These are phyloP conservation scores for Amiota minor DNA, from an alignment of 2,888 invertebrate genomes.

Conservation along the genomic window DNA sequence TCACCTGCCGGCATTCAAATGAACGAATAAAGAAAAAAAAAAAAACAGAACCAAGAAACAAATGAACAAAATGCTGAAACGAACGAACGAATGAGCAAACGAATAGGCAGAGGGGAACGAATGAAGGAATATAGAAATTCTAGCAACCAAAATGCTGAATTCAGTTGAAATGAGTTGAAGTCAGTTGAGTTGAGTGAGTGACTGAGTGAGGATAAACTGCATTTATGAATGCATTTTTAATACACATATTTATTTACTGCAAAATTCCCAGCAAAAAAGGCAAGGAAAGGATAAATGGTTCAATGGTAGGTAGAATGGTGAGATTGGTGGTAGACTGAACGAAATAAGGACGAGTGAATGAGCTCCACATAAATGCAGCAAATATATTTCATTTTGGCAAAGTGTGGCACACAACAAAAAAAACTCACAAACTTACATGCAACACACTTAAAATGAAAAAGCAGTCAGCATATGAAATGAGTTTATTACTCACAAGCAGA, in stretches of 20 bases:
- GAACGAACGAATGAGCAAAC: background rate
- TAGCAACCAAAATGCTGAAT: too few relatives aligned
- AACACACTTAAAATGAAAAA: conserved; percentile 60
- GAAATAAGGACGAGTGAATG: too few relatives aligned
- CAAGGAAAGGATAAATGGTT: background rate
- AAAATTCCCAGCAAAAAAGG: background rate
- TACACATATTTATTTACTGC: conserved; percentile 24
- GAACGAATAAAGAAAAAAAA: background rate
- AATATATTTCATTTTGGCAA: conserved; percentile 24
- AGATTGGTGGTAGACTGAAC: too few relatives aligned
- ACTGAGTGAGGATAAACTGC: conserved; percentile 7
- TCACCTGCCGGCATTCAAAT: conserved; percentile 7
- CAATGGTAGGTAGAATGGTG: background rate
- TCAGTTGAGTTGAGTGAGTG: background rate
- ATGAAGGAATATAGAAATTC: background rate
- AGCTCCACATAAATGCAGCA: conserved; percentile 6
- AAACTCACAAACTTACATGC: conserved; percentile 9
- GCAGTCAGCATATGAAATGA: conserved; percentile 66
- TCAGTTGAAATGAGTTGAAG: too few relatives aligned
- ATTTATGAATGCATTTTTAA: conserved; percentile 15
- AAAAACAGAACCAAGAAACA: background rate
- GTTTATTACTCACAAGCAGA: conserved; percentile 59
- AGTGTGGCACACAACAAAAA: conserved; percentile 50
- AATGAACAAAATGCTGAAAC: too few relatives aligned
- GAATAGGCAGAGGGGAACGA: background rate